Evolutionary conservation across 2,797 vertebrate genomes (phyloP).

Genomic region (Hippopotamyrus pictus): DNA sequence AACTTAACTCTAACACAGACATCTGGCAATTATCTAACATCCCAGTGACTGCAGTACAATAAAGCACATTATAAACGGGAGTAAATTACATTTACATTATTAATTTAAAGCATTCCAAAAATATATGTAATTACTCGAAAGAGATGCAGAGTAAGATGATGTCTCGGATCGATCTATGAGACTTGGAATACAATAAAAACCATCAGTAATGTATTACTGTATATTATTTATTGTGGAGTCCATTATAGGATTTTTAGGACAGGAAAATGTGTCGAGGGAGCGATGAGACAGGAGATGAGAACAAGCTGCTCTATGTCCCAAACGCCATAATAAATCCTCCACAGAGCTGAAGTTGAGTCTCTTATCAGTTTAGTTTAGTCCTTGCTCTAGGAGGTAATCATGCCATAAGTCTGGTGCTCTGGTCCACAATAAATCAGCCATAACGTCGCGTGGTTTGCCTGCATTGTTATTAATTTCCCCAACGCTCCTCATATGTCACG

Average conservation of each 20-base stretch:
- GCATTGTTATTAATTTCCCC: slow-evolving; percentile 14
- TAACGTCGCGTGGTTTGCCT: slow-evolving; percentile 25
- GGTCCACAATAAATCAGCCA: slow-evolving; percentile 21
- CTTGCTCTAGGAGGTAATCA: neutral
- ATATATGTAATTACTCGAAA: neutral
- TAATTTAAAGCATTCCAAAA: neutral
- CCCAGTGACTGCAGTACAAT: neutral
- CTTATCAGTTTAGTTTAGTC: neutral
- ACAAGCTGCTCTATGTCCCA: neutral
- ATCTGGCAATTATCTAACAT: neutral
- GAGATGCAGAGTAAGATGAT: neutral
- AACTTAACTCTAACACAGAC: neutral
- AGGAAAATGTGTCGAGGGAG: neutral
- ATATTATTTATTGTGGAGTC: neutral
- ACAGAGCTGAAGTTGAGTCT: neutral
- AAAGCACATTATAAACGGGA: neutral
- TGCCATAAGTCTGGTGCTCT: neutral
- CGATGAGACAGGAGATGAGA: neutral
- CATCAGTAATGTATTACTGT: neutral
- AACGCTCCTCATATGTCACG: slow-evolving; percentile 24
- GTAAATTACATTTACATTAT: slow-evolving; percentile 9
- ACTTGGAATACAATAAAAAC: neutral
- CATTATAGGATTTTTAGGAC: neutral
- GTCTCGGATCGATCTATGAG: neutral
- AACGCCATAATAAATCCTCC: neutral